These are phyloP conservation scores for Drosophila nannoptera DNA, from an alignment of 1,140 invertebrate genomes.

Conservation along the genomic window DNA sequence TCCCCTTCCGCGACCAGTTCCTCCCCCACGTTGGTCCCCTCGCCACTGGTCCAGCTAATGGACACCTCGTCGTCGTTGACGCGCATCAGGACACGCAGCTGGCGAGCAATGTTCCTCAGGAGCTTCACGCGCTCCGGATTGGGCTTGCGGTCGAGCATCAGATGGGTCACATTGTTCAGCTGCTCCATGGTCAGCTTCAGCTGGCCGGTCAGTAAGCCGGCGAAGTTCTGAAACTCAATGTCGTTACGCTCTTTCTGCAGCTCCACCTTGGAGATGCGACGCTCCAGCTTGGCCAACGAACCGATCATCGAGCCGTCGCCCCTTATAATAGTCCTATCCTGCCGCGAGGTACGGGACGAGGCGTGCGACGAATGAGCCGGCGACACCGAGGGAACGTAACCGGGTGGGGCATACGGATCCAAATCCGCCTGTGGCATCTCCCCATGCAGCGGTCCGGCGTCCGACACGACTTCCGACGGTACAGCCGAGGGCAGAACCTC, in stretches of 20 bases:
- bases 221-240: conserved; percentile 33
- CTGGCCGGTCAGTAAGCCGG: conserved; percentile 42
- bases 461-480: too few relatives aligned
- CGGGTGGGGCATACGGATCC: neutral
- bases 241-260: conserved; percentile 51
- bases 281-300: conserved; percentile 38
- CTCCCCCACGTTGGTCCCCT: conserved; percentile 24
- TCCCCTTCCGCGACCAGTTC: conserved; percentile 36
- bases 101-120: conserved; percentile 45
- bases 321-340: conserved; percentile 9
- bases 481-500: neutral
- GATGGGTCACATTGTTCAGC: conserved; percentile 60
- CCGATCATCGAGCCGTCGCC: conserved; percentile 33
- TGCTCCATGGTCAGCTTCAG: conserved; percentile 66
- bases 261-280: conserved; percentile 54
- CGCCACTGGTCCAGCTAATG: conserved; percentile 54
- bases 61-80: conserved; percentile 40
- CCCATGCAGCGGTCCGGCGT: neutral
- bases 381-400: neutral
- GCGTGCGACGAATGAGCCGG: neutral
- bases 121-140: conserved; percentile 44
- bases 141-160: conserved; percentile 59
- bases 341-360: conserved; percentile 42
- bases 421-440: neutral
- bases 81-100: conserved; percentile 51